phyloP scores from a whole-genome alignment of 1,140 invertebrate species.

The Lordiphosa stackelbergi region DNA sequence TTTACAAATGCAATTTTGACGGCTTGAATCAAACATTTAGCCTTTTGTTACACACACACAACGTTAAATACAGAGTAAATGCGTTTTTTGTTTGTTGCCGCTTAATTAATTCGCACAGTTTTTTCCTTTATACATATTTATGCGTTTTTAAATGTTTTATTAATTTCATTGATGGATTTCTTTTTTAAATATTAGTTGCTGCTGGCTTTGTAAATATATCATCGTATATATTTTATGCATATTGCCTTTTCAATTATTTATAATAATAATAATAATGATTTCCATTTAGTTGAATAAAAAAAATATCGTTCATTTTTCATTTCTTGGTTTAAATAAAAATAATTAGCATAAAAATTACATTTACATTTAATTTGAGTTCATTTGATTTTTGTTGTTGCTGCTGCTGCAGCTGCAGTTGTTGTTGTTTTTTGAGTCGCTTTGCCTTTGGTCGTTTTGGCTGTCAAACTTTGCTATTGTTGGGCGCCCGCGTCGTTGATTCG shows the following conservation, averaged over 20 bases:
- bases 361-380: slow-evolving; percentile 77
- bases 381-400: slow-evolving; percentile 75
- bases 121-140: slow-evolving; percentile 35
- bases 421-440: slow-evolving; percentile 47
- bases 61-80: slow-evolving; percentile 68
- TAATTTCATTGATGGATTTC: slow-evolving; percentile 39
- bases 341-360: slow-evolving; percentile 77
- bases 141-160: slow-evolving; percentile 35
- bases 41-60: slow-evolving; percentile 36
- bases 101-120: slow-evolving; percentile 49
- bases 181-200: slow-evolving; percentile 46
- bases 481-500: slow-evolving; percentile 78
- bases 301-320: slow-evolving; percentile 52
- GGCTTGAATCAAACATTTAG: slow-evolving; percentile 55
- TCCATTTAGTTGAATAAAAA: slow-evolving; percentile 64
- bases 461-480: slow-evolving; percentile 79
- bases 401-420: slow-evolving; percentile 28
- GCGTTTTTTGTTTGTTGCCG: slow-evolving; percentile 47
- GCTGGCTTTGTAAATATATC: slow-evolving; percentile 57
- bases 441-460: slow-evolving; percentile 66
- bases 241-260: slow-evolving; percentile 58
- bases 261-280: slow-evolving; percentile 47
- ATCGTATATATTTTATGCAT: slow-evolving; percentile 44
- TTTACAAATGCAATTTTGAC: slow-evolving; percentile 74
- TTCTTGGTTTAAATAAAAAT: slow-evolving; percentile 72